These are phyloP conservation scores for Onychomys leucogaster DNA, from an alignment of 2,797 vertebrate genomes.

Conservation along the genomic window DNA sequence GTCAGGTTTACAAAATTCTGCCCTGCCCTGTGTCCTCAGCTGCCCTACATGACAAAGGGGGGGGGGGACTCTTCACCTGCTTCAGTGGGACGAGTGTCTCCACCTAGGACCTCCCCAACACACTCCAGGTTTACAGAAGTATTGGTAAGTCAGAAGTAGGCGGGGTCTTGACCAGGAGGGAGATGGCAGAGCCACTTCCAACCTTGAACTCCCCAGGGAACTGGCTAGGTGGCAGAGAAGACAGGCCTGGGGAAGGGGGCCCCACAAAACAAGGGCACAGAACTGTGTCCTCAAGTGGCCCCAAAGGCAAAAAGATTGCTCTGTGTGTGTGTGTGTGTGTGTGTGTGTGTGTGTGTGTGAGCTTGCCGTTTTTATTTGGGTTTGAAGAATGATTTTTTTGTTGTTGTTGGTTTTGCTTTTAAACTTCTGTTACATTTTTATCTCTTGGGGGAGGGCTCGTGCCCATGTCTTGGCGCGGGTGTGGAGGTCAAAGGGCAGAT, in stretches of 20 bases:
- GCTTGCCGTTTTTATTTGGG: not conserved
- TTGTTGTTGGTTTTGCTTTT: not conserved
- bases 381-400: not conserved
- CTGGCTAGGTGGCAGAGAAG: not conserved
- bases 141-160: not conserved
- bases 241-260: not conserved
- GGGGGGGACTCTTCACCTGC: not conserved
- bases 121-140: not conserved
- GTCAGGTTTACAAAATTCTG: conserved; percentile 14
- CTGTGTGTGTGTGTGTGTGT: not conserved
- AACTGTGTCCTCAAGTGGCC: not conserved
- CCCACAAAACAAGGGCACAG: not conserved
- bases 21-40: too few species aligned
- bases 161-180: rapidly evolving
- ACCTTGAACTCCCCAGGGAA: not conserved
- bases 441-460: not conserved
- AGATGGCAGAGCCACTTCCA: not conserved
- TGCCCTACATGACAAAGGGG: not conserved
- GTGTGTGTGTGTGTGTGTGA: not conserved
- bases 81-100: not conserved
- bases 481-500: not conserved
- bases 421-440: not conserved
- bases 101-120: rapidly evolving
- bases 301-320: not conserved
- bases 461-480: not conserved